A percentile compares a stretch with the other conserved stretches of the same genome.
These are phyloP conservation scores for Stichodactyla mertensii DNA, from an alignment of 64 coral and sea anemone genomes.

Conservation along the genomic window DNA sequence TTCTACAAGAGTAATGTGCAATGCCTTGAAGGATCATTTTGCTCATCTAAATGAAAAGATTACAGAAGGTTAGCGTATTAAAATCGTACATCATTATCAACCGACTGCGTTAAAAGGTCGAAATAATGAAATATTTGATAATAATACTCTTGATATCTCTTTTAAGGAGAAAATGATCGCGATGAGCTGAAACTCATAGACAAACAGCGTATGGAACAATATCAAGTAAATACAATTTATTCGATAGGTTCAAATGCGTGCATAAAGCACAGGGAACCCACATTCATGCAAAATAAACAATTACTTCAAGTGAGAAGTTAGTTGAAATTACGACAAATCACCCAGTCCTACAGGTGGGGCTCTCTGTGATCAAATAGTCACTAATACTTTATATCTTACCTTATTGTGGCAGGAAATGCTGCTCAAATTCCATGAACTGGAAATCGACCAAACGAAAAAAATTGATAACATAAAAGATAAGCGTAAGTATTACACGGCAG, in stretches of 20 bases:
- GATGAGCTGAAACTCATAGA: conserved; percentile 82
- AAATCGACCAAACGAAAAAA: conserved; percentile 84
- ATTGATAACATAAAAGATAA: conserved; percentile 65
- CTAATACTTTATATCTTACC: neutral
- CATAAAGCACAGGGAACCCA: too few species aligned
- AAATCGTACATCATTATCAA: neutral
- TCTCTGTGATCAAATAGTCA: neutral
- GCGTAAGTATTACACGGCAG: conserved; percentile 49
- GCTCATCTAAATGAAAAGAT: conserved; percentile 64
- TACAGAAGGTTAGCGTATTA: conserved; percentile 42
- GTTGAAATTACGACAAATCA: too few species aligned
- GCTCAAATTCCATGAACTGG: conserved; percentile 82
- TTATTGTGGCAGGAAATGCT: conserved; percentile 75
- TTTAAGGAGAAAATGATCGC: conserved; percentile 80
- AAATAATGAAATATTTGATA: neutral
- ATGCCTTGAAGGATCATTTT: conserved; percentile 88
- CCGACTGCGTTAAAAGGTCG: neutral
- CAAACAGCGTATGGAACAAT: conserved; percentile 74
- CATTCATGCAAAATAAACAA: too few species aligned
- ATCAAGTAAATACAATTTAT: conserved; percentile 52
- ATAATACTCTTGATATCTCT: neutral
- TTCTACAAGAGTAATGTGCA: conserved; percentile 79
- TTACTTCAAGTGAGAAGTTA: too few species aligned
- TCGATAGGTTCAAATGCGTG: neutral
- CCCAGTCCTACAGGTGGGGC: neutral